Percentiles rank a stretch among this genome's conserved stretches.
phyloP scores from a whole-genome alignment of 2,113 vertebrate genomes.

The Centropristis striata region DNA sequence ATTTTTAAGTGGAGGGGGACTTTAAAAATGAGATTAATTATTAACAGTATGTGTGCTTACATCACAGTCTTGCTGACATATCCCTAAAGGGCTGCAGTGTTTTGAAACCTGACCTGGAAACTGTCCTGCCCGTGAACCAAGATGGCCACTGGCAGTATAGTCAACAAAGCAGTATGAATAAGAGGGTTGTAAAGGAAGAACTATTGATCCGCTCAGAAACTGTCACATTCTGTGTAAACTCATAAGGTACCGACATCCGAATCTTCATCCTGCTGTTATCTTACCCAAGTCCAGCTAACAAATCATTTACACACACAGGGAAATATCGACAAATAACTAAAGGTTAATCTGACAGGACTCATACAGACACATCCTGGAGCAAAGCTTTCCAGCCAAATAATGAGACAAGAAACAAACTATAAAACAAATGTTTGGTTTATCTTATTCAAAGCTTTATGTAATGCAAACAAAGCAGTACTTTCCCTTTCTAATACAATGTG shows the following conservation, averaged over 20 bases:
- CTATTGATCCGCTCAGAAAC: conserved; percentile 77
- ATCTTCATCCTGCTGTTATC: conserved; percentile 82
- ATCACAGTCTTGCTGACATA: conserved; percentile 64
- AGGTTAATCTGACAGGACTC: conserved; percentile 69
- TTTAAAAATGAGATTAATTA: conserved; percentile 50
- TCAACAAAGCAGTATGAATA: conserved; percentile 82
- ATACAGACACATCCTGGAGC: conserved; percentile 13
- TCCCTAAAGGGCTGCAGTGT: conserved; percentile 70
- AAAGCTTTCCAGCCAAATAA: conserved; percentile 12
- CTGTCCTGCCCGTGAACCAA: conserved; percentile 77
- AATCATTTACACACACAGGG: conserved; percentile 80
- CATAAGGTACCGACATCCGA: conserved; percentile 64
- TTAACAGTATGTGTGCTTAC: conserved; percentile 71
- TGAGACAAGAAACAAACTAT: neutral
- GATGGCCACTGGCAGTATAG: conserved; percentile 62
- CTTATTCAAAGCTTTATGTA: neutral
- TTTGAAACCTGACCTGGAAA: conserved; percentile 80
- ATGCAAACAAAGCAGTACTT: neutral
- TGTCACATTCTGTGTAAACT: conserved; percentile 75
- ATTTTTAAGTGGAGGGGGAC: too few relatives aligned
- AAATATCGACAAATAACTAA: conserved; percentile 77
- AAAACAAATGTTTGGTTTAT: neutral
- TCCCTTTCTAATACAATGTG: neutral
- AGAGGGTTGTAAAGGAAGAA: conserved; percentile 75
- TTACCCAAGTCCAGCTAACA: conserved; percentile 61